phyloP scores from a whole-genome alignment of 2,113 vertebrate genomes.

The Noturus placidus region DNA sequence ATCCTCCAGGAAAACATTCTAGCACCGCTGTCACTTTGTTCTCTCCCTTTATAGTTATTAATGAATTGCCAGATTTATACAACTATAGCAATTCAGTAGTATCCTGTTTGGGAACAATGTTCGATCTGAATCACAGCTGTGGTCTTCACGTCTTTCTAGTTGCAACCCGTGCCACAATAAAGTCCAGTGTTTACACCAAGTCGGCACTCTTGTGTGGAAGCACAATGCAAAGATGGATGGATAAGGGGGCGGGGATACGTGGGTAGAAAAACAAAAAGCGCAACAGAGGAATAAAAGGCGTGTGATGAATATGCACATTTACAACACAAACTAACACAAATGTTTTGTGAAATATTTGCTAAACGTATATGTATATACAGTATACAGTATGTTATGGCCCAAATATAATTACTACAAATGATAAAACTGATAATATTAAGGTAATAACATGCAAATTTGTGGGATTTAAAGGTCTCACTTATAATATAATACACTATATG shows the following conservation, averaged over 20 bases:
- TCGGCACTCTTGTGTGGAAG: conserved; percentile 48
- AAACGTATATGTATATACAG: not conserved
- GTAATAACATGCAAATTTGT: not conserved
- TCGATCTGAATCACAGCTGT: conserved; percentile 41
- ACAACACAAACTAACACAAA: not conserved
- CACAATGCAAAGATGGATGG: conserved; percentile 27
- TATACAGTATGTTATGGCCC: not conserved
- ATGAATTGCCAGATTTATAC: conserved; percentile 20
- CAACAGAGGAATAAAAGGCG: not conserved
- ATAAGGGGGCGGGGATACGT: conserved; percentile 38
- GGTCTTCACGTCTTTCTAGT: conserved; percentile 49
- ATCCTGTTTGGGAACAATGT: conserved; percentile 32
- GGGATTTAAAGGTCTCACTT: not conserved
- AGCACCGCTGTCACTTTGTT: conserved; percentile 49
- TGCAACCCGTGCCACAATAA: conserved; percentile 56
- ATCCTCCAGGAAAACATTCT: not conserved
- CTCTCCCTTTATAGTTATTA: conserved; percentile 36
- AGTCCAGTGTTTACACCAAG: conserved; percentile 49
- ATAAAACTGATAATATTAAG: not conserved
- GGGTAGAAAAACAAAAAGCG: conserved; percentile 40
- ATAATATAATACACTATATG: not conserved
- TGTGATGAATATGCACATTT: not conserved
- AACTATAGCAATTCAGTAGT: conserved; percentile 24
- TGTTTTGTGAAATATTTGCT: not conserved
- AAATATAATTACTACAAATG: not conserved